phyloP scores from a whole-genome alignment of 2,888 invertebrate species.

The Oscheius myriophilus region DNA sequence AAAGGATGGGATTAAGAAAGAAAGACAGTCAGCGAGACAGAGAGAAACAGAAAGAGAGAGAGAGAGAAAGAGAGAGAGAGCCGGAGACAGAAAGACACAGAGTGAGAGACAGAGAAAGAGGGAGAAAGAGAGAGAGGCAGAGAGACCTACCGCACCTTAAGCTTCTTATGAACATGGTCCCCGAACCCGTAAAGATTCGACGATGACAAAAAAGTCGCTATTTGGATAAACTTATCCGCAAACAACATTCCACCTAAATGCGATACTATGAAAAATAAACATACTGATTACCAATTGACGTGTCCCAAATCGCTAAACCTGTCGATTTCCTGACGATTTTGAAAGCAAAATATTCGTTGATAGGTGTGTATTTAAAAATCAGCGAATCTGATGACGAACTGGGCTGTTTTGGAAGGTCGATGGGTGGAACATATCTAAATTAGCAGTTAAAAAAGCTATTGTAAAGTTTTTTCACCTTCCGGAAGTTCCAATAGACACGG shows the following conservation, averaged over 20 bases:
- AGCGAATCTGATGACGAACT: slow-evolving; percentile 39
- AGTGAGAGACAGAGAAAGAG: slow-evolving; percentile 1
- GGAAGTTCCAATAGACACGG: slow-evolving; percentile 24
- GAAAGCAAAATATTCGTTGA: slow-evolving; percentile 41
- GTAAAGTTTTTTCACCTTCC: slow-evolving; percentile 4
- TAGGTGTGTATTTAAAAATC: slow-evolving; percentile 24
- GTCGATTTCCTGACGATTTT: slow-evolving; percentile 39
- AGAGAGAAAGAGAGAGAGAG: slow-evolving; percentile 1
- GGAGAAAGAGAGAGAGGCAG: background rate
- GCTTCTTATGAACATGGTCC: slow-evolving; percentile 63
- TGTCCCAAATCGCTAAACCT: slow-evolving; percentile 43
- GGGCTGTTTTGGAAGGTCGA: slow-evolving; percentile 41
- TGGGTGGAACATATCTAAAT: slow-evolving; percentile 43
- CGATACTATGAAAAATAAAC: background rate
- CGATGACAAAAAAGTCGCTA: slow-evolving; percentile 61
- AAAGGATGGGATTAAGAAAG: slow-evolving; percentile 28
- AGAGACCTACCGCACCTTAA: slow-evolving; percentile 44
- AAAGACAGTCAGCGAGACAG: no score
- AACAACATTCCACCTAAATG: slow-evolving; percentile 60
- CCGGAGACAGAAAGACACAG: background rate
- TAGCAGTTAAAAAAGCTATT: background rate
- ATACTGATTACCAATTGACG: slow-evolving; percentile 37
- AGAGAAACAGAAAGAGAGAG: background rate
- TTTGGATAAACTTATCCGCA: slow-evolving; percentile 66
- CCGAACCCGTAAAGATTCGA: slow-evolving; percentile 66